Conservation (phyloP, 2,888 invertebrate genomes). For the Tanytarsus gracilentus region DNA sequence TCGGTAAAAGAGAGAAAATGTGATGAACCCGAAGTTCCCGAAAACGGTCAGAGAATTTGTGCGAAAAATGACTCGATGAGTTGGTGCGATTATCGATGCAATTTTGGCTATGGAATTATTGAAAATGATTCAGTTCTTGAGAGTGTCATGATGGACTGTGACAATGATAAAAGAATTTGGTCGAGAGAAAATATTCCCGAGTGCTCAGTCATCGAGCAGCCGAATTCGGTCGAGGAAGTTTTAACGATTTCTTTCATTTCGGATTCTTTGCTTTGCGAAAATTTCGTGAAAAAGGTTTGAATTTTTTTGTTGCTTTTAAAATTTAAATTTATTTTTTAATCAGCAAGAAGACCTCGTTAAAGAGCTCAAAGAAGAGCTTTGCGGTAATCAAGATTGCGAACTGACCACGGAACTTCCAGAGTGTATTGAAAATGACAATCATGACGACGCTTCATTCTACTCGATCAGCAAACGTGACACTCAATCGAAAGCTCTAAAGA, state of each 20-base stretch:
- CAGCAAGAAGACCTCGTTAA: constrained; percentile 29
- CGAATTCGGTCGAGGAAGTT: constrained; percentile 45
- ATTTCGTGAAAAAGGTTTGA: constrained; percentile 34
- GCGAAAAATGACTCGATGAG: constrained; percentile 41
- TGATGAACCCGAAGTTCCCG: constrained; percentile 42
- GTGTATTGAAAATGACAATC: constrained; percentile 6
- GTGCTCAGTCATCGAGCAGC: constrained; percentile 48
- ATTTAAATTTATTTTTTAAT: background rate
- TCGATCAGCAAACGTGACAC: constrained; percentile 31
- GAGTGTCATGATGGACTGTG: constrained; percentile 36
- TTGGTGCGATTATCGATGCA: constrained; percentile 50
- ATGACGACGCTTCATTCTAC: constrained; percentile 30
- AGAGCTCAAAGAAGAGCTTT: constrained; percentile 32
- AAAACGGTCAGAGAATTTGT: constrained; percentile 46
- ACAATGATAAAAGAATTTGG: constrained; percentile 41
- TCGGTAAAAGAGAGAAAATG: constrained; percentile 47
- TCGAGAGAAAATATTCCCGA: constrained; percentile 45
- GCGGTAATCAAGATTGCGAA: constrained; percentile 32
- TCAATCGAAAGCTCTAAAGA: background rate
- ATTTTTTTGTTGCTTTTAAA: background rate
- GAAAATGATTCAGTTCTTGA: constrained; percentile 35
- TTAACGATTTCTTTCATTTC: constrained; percentile 44
- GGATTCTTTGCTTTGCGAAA: constrained; percentile 42
- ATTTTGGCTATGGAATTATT: constrained; percentile 51
- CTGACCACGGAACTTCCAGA: constrained; percentile 33